Conservation (phyloP, 2,797 vertebrate species). For the Sebastes itinus region DNA sequence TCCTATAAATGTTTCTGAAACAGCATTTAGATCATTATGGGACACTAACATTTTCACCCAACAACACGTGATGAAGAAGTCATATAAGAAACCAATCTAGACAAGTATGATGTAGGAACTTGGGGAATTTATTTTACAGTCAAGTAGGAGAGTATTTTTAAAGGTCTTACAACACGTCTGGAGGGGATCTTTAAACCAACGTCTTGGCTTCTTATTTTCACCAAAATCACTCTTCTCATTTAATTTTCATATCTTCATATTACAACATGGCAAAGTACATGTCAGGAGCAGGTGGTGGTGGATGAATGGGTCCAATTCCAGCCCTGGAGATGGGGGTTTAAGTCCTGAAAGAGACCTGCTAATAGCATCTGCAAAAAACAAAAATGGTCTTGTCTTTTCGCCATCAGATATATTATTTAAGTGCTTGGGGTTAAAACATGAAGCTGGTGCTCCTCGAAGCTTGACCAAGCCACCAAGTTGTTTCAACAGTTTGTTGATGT, state of each 20-base stretch:
- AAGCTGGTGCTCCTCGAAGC: neutral
- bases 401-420: too few species aligned
- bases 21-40: neutral
- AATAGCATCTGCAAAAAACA: too few species aligned
- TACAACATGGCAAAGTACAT: neutral
- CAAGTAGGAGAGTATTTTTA: neutral
- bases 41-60: neutral
- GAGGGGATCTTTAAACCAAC: neutral
- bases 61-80: neutral
- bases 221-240: neutral
- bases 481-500: neutral
- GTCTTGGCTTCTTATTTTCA: neutral
- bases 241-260: neutral
- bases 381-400: neutral
- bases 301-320: too few species aligned
- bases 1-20: neutral
- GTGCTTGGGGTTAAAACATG: neutral
- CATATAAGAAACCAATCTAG: neutral
- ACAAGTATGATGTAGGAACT: neutral
- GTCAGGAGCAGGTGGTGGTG: too few species aligned
- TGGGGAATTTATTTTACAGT: neutral
- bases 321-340: too few species aligned
- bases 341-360: too few species aligned
- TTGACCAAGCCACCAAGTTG: neutral
- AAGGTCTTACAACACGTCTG: neutral